phyloP scores from a whole-genome alignment of 2,888 invertebrate genomes.

The Limnephilus lunatus region DNA sequence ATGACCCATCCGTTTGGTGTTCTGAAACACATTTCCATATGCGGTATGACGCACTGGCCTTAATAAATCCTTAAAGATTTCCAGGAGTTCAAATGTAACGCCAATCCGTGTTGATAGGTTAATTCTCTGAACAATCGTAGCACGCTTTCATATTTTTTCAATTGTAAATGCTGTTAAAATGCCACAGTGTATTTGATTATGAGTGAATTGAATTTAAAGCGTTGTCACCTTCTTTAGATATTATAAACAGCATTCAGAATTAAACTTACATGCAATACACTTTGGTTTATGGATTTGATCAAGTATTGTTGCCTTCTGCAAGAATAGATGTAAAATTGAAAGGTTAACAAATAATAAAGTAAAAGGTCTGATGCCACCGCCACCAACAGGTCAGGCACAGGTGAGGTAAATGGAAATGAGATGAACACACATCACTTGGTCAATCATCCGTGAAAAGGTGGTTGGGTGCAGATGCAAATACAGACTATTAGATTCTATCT shows the following conservation, averaged over 20 bases:
- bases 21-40: not conserved
- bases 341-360: not conserved
- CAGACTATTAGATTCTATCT: not conserved
- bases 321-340: not conserved
- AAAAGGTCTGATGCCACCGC: not conserved
- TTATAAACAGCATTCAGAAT: not conserved
- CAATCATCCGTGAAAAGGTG: conserved; percentile 2
- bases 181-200: not conserved
- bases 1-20: not conserved
- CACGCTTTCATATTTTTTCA: not conserved
- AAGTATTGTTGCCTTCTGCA: not conserved
- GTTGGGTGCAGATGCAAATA: not conserved
- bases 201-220: not conserved
- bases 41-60: conserved; percentile 10
- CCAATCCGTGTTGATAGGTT: conserved; percentile 34
- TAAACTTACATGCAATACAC: not conserved
- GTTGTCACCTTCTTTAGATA: not conserved
- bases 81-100: conserved; percentile 34
- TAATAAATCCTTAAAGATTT: conserved; percentile 17
- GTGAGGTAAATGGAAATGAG: not conserved
- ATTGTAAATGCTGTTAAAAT: not conserved
- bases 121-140: conserved; percentile 34
- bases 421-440: not conserved
- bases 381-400: not conserved
- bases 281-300: not conserved